These are phyloP conservation scores for Calyptommatus sinebrachiatus DNA, from an alignment of 2,113 vertebrate species.

Conservation along the genomic window DNA sequence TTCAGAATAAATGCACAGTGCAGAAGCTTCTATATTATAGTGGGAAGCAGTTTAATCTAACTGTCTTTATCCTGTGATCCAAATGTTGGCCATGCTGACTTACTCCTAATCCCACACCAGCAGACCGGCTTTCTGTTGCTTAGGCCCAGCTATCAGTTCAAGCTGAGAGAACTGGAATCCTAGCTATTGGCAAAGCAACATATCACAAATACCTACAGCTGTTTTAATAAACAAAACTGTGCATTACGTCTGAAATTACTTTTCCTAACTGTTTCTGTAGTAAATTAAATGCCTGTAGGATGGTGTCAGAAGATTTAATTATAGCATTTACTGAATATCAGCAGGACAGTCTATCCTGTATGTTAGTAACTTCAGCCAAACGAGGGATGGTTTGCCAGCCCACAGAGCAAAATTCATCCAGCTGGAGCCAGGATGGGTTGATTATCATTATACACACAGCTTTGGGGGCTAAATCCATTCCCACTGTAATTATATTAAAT, in stretches of 20 bases:
- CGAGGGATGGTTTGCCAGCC: constrained; percentile 40
- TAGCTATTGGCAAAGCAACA: constrained; percentile 17
- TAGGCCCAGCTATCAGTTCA: constrained; percentile 22
- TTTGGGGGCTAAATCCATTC: constrained; percentile 26
- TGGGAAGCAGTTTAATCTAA: not conserved
- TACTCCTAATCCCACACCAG: not conserved
- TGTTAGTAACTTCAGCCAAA: constrained; percentile 42
- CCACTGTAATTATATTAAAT: constrained; percentile 34
- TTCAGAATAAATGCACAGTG: not conserved
- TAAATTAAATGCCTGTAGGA: constrained; percentile 54
- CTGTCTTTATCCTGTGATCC: not conserved
- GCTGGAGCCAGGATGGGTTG: not conserved
- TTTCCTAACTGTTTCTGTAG: constrained; percentile 29
- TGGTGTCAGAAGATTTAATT: constrained; percentile 54
- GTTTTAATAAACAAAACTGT: constrained; percentile 15
- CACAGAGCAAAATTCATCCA: constrained; percentile 33
- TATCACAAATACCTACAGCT: constrained; percentile 20
- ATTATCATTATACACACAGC: constrained; percentile 22
- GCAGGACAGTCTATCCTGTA: not conserved
- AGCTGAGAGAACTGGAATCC: not conserved
- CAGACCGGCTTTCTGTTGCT: not conserved
- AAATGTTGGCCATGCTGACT: not conserved
- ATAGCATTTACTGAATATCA: constrained; percentile 52
- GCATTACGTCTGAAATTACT: constrained; percentile 27
- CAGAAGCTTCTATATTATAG: not conserved